Base-by-base conservation (phyloP, 2,113 vertebrate genomes). In the Burhinus bistriatus region DNA sequence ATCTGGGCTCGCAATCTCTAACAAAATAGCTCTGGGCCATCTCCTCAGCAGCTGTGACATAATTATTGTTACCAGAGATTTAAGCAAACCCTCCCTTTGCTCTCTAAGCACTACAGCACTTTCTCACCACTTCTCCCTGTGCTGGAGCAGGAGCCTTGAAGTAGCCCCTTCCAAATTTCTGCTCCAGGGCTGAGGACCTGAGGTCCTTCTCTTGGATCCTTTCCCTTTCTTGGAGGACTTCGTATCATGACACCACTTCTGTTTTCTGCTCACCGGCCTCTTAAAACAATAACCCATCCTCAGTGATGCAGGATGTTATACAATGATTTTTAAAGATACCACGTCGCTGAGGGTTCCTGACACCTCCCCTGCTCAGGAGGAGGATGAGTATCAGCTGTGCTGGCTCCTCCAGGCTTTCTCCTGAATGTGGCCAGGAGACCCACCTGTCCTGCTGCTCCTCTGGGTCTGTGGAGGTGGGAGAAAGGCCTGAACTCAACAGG, bases 41-140 rank as follows among this genome's bases (percentile, higher is more conserved):
- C 87, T 96, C 83, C 80, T 78, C 1, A 0, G 17, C 95, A 95
- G 89, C 93, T 91, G 95, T 71, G 89, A 86, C 55, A 70, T 76
- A 92, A 83, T 96, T 86, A 72, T 81, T 90, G 19, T 95, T 94
- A 94, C 52, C 52, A 75, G 81, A 89, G 59, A 82, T 79, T 77
- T 68, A 61, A 88, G 64, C 21, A 90, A 93, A 83, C 40, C 71
- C 52, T 79, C 29, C 7, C 9, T 73, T 81, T 94, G 70, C 83
- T 87, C 70, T 95, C 69, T 29, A 64, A 59, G 70, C 64, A 38
- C 34, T 61, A 52, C 45, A 96, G 47, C 44, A 61, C 11, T 64
- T 94, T 91, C 83, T 84, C 96, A 94, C 51, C 51, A 15, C 18
- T 73, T 72, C 40, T 72, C 44, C 47, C 57, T 65, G 23, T 4